Evolutionary conservation across 2,113 vertebrate genomes (phyloP), one percentile per base, ranked within the genome.

Genomic region (Aphyosemion australe): DNA sequence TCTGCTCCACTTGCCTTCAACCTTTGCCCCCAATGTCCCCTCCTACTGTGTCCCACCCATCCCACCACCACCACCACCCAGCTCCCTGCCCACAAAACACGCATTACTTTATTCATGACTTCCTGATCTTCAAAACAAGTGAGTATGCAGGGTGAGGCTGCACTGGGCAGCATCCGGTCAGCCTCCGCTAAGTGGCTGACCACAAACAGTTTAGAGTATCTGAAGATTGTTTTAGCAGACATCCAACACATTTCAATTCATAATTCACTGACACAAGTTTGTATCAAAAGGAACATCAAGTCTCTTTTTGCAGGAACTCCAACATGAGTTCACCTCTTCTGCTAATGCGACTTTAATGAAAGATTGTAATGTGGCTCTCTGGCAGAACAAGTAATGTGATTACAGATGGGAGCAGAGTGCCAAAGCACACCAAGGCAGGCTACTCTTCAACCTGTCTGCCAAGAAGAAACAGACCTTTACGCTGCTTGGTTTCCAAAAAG

Each of bases 291-390:
- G 69, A 74, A 76, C 13, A 15, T 12, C 19, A 58, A 48, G 15
- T 69, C 46, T 76, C 51, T 65, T 58, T 73, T 45, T 57, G 56
- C 45, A 56, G 53, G 26, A 20, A 69, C 79, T 84, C 76, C 53
- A 55, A 75, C 74, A 82, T 86, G 78, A 87, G 79, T 74, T 87
- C 76, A 80, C 55, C 57, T 81, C 84, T 83, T 75, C 64, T 52
- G 64, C 69, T 88, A 91, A 93, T 90, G 83, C 75, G 16, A 69
- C 79, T 91, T 89, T 91, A 92, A 92, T 91, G 79, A 88, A 91
- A 90, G 86, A 88, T 81, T 86, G 74, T 59, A 69, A 89, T 83
- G 80, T 73, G 71, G 75, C 77, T 82, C 79, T 71, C 85, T 86
- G 89, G 82, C 85, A 84, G 74, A 82, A 70, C 34, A 59, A 50